These are phyloP conservation scores for Holothuria glaberrima DNA, from an alignment of 35 echinoderm and acorn worm species.

Conservation along the genomic window DNA sequence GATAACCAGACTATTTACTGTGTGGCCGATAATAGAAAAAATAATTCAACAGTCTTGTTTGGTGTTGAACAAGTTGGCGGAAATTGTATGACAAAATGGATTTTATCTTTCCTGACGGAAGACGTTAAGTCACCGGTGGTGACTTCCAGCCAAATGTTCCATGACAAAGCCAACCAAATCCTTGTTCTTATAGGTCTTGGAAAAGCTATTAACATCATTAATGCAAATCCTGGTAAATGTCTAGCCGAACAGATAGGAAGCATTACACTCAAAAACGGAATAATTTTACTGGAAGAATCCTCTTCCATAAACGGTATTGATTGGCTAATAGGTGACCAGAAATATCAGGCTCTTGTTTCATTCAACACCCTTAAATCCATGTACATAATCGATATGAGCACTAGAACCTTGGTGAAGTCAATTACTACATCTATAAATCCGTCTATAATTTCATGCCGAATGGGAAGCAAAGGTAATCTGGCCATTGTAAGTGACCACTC, in stretches of 20 bases:
- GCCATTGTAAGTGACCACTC: slow-evolving; percentile 23
- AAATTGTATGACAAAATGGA: neutral
- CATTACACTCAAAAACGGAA: slow-evolving; percentile 14
- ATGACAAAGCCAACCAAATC: neutral
- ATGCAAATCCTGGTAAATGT: neutral
- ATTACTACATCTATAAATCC: slow-evolving; percentile 24
- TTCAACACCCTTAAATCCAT: slow-evolving; percentile 36
- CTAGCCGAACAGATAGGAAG: slow-evolving; percentile 1
- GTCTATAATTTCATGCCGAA: neutral
- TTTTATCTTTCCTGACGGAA: slow-evolving; percentile 15
- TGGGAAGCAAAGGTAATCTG: neutral
- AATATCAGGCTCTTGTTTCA: slow-evolving; percentile 8
- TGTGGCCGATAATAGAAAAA: slow-evolving; percentile 42
- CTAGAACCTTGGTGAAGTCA: neutral
- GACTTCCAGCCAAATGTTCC: slow-evolving; percentile 27
- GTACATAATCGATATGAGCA: slow-evolving; percentile 25
- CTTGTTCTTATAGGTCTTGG: slow-evolving; percentile 25
- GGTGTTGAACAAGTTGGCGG: slow-evolving; percentile 2
- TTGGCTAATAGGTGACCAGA: neutral
- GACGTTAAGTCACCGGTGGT: slow-evolving; percentile 11
- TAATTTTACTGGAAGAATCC: slow-evolving; percentile 16
- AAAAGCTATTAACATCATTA: slow-evolving; percentile 5
- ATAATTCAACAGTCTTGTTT: slow-evolving; percentile 15
- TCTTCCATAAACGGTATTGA: slow-evolving; percentile 44
- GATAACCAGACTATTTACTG: slow-evolving; percentile 16